Percentiles rank a stretch among this genome's conserved stretches.
phyloP scores from a whole-genome alignment of 2,888 invertebrate species.

The Andrena dorsata region DNA sequence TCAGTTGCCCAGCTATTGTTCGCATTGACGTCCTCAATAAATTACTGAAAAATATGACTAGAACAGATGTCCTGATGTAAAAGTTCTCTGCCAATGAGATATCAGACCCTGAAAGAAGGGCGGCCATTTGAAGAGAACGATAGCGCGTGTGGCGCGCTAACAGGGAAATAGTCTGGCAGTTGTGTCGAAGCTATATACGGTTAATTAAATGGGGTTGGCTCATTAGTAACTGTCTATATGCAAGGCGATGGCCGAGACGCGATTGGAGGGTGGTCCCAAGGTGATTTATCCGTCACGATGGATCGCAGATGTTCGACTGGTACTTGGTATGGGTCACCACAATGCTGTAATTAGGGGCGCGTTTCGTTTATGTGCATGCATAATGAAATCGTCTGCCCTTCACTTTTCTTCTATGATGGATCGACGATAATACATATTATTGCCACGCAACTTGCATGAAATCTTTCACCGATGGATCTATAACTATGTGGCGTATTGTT shows the following conservation, averaged over 20 bases:
- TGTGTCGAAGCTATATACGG: slow-evolving; percentile 74
- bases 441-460: background rate
- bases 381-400: slow-evolving; percentile 46
- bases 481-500: background rate
- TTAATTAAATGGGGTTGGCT: slow-evolving; percentile 79
- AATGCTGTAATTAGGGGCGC: slow-evolving; percentile 70
- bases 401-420: slow-evolving; percentile 33
- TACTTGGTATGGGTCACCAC: slow-evolving; percentile 68
- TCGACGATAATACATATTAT: slow-evolving; percentile 27
- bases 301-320: slow-evolving; percentile 78
- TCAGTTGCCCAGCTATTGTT: background rate
- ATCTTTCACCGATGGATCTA: background rate
- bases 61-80: slow-evolving; percentile 61
- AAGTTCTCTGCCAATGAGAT: slow-evolving; percentile 50
- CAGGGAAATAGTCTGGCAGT: slow-evolving; percentile 74
- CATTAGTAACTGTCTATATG: slow-evolving; percentile 80
- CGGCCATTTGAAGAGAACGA: slow-evolving; percentile 42
- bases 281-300: slow-evolving; percentile 78
- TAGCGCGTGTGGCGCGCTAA: slow-evolving; percentile 57
- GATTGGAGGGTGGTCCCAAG: slow-evolving; percentile 78
- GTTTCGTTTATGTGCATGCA: slow-evolving; percentile 66
- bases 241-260: slow-evolving; percentile 77
- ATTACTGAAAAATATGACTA: slow-evolving; percentile 37
- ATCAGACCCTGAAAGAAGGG: slow-evolving; percentile 41
- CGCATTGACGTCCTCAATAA: background rate